These are phyloP conservation scores for Alligator mississippiensis DNA, from an alignment of 2,113 vertebrate genomes.

Conservation along the genomic window DNA sequence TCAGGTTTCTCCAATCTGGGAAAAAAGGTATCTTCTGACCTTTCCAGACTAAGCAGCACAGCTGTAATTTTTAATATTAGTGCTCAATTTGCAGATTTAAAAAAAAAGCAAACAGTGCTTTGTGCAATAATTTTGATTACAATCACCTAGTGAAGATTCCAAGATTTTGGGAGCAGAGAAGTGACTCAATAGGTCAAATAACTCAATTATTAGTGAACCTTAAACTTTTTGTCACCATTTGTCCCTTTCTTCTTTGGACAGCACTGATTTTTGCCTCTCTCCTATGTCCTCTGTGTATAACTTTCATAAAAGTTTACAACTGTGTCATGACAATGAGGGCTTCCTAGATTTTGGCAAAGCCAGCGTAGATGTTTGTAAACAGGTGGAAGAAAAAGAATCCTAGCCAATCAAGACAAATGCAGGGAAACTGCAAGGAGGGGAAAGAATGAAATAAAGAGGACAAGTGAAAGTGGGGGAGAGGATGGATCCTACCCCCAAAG, in stretches of 20 bases:
- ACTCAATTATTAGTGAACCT: background rate
- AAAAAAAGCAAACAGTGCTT: background rate
- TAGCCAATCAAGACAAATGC: fast-evolving
- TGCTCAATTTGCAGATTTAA: background rate
- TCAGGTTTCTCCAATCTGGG: background rate
- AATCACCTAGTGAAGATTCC: background rate
- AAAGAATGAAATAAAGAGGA: background rate
- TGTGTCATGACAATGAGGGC: too few relatives aligned
- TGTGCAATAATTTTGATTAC: background rate
- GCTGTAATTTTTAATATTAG: background rate
- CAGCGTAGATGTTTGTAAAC: fast-evolving
- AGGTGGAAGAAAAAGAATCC: background rate
- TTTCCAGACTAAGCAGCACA: background rate
- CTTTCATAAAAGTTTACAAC: too few relatives aligned
- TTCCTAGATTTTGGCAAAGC: background rate
- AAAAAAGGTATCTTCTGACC: background rate
- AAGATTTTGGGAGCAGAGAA: background rate
- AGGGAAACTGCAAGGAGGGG: background rate
- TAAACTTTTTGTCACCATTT: too few relatives aligned
- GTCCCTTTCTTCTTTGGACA: too few relatives aligned
- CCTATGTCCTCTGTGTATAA: too few relatives aligned
- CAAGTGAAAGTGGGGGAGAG: background rate
- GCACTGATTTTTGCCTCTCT: too few relatives aligned
- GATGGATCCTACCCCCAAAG: background rate
- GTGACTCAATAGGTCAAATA: background rate